phyloP scores from a whole-genome alignment of 2,797 vertebrate species.

The Alauda arvensis region DNA sequence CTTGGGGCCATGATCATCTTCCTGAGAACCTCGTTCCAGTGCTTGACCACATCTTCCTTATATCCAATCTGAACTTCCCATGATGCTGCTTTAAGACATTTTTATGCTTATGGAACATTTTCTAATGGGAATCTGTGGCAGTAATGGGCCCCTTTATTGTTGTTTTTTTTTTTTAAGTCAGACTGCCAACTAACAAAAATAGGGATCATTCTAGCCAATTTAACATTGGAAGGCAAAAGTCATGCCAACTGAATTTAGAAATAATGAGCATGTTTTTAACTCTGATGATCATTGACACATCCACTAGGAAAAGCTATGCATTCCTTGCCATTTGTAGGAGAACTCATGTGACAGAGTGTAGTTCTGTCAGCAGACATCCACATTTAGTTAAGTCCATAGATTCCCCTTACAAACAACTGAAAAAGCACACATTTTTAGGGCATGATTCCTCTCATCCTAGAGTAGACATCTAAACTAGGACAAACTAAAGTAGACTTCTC shows the following conservation, averaged over 20 bases:
- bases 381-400: background rate
- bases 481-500: background rate
- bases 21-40: fast-evolving
- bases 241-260: background rate
- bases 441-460: background rate
- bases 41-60: background rate
- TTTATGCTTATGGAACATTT: background rate
- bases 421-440: slow-evolving; percentile 7
- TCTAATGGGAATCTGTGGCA: background rate
- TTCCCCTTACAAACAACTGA: background rate
- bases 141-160: fast-evolving
- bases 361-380: background rate
- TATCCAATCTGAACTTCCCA: background rate
- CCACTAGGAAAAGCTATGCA: background rate
- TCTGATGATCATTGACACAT: background rate
- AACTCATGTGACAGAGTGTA: background rate
- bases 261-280: background rate
- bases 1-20: background rate
- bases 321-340: slow-evolving; percentile 7
- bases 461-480: background rate
- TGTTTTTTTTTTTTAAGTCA: background rate
- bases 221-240: background rate
- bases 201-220: background rate
- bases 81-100: background rate
- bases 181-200: background rate